A percentile compares a stretch with the other conserved stretches of the same genome.
Conservation (phyloP, 2,113 vertebrate species). For the Octodon degus region DNA sequence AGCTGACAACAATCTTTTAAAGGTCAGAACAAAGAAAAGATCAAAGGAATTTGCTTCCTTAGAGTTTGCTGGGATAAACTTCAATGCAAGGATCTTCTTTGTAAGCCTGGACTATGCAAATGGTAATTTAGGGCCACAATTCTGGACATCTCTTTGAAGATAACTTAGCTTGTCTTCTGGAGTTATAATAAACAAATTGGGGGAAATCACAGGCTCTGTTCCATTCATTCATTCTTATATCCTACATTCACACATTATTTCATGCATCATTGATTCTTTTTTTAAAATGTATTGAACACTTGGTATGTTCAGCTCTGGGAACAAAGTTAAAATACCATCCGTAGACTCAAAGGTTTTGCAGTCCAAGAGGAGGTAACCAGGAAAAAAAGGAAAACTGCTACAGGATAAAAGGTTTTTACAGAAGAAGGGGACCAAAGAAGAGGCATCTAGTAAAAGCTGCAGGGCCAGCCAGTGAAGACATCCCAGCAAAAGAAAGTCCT, state of each 20-base stretch:
- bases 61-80: neutral
- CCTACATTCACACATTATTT: neutral
- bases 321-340: neutral
- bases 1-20: neutral
- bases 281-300: neutral
- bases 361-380: neutral
- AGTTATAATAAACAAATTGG: neutral
- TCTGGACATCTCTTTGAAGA: neutral
- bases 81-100: neutral
- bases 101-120: neutral
- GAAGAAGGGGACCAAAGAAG: neutral
- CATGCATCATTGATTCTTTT: conserved; percentile 1
- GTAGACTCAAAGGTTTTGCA: neutral
- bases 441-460: neutral
- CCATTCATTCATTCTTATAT: neutral
- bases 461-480: neutral
- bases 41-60: neutral
- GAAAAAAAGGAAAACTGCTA: neutral
- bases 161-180: conserved; percentile 3
- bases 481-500: neutral
- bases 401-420: neutral
- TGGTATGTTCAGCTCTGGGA: neutral
- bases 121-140: neutral
- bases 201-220: neutral
- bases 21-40: conserved; percentile 36